A percentile compares a stretch with the other conserved stretches of the same genome.
Evolutionary conservation across 2,888 invertebrate genomes (phyloP).

Genomic region (Gortyna flavago): DNA sequence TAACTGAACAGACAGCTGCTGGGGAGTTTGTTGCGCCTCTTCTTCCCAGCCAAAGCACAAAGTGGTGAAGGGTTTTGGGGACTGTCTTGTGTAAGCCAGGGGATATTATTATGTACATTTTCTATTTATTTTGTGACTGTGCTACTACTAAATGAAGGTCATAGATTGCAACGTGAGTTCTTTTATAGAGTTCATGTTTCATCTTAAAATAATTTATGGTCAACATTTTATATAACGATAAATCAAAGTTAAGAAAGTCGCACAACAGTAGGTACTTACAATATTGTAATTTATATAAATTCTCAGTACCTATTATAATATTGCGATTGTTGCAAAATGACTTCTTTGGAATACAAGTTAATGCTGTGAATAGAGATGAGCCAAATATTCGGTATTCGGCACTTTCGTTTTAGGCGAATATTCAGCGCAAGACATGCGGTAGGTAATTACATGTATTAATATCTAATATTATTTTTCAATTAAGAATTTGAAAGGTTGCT

Average conservation of each 20-base stretch:
- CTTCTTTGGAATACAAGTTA: slow-evolving; percentile 38
- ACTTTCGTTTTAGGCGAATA: background rate
- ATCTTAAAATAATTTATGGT: background rate
- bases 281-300: slow-evolving; percentile 51
- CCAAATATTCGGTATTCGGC: slow-evolving; percentile 16
- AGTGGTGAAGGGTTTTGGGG: background rate
- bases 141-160: background rate
- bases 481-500: background rate
- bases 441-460: background rate
- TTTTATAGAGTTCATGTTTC: background rate
- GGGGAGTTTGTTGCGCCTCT: background rate
- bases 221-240: slow-evolving; percentile 23
- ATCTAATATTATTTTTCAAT: background rate
- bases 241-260: slow-evolving; percentile 32
- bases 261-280: slow-evolving; percentile 10
- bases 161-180: background rate
- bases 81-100: background rate
- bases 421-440: background rate
- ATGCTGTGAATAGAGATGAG: slow-evolving; percentile 20
- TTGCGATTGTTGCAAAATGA: slow-evolving; percentile 47
- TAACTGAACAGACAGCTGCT: background rate
- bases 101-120: background rate
- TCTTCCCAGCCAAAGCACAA: background rate
- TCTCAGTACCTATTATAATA: slow-evolving; percentile 17
- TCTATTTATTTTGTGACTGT: background rate